Base-by-base conservation (phyloP, 2,113 vertebrate species). In the Myrmecophaga tridactyla region DNA sequence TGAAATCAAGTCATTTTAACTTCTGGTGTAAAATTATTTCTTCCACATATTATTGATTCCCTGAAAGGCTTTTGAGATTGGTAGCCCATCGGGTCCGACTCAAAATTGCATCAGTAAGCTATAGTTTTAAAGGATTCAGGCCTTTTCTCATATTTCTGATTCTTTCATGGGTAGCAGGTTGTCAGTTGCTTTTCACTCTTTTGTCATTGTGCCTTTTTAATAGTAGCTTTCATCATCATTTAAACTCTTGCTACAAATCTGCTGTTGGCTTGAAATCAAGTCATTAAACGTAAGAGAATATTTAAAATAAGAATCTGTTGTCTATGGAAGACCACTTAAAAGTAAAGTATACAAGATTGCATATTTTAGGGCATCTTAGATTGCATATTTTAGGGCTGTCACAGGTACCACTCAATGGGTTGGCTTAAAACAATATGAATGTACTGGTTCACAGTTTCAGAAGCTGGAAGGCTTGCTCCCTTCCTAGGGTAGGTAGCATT, bases 271-370 rank as follows among this genome's bases (percentile, higher is more conserved):
- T 90, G 20, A 90, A 90, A 96, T 90, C 43, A 29, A 69, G 39
- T 88, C 76, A 83, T 67, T 72, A 70, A 77, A 51, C 29, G 31
- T 9, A 34, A 51, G 43, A 76, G 73, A 76, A 39, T 51, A 23
- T 70, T 90, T 90, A 84, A 96, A 97, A 92, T 78, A 90, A 94
- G 62, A 65, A 72, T 69, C 13, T 75, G 15, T 60, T 84, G 70
- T 21, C 43, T 86, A 58, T 31, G 27, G 67, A 63, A 92, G 58
- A 4, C 75, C 65, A 87, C 69, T 92, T 56, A 56, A 92, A 93
- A 53, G n/a, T 75, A 69, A 90, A 89, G 43, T 34, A 14, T 60
- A 25, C 63, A 65, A 83, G 34, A 73, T 69, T 70, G 27, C 53
- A 56, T 56, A 56, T 56, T 5, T 20, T 21, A 56, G 20, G 4